Percentiles rank a stretch among this genome's conserved stretches.
These are phyloP conservation scores for Euleptes europaea DNA, from an alignment of 2,113 vertebrate species.

Conservation along the genomic window DNA sequence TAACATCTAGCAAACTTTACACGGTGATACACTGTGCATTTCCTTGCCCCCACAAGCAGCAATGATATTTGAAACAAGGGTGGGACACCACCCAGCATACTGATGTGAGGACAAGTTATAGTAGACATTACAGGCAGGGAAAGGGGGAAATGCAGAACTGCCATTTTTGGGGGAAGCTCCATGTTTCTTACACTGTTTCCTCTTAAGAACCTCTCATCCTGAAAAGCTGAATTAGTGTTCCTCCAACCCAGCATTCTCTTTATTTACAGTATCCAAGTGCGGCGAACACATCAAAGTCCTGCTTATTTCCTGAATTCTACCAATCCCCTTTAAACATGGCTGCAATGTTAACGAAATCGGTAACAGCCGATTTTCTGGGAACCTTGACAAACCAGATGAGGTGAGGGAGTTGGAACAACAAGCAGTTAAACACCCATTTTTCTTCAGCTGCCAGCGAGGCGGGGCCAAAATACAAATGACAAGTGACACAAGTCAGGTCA, in stretches of 20 bases:
- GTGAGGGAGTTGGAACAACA: no score
- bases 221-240: not conserved
- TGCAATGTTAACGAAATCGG: no score
- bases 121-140: not conserved
- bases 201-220: not conserved
- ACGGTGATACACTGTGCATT: not conserved
- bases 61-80: not conserved
- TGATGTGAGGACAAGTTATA: not conserved
- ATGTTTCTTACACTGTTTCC: not conserved
- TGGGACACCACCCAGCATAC: not conserved
- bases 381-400: no score
- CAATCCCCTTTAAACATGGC: no score
- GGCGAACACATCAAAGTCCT: no score
- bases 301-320: no score
- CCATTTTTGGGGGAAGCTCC: not conserved
- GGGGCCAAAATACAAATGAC: no score
- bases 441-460: no score
- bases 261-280: not conserved
- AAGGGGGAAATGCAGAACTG: not conserved
- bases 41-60: not conserved
- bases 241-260: not conserved
- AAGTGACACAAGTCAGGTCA: no score
- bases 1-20: not conserved
- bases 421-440: no score
- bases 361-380: no score